A percentile compares a stretch with the other conserved stretches of the same genome.
These are phyloP conservation scores for Lycocorax pyrrhopterus DNA, from an alignment of 2,113 vertebrate species.

Conservation along the genomic window DNA sequence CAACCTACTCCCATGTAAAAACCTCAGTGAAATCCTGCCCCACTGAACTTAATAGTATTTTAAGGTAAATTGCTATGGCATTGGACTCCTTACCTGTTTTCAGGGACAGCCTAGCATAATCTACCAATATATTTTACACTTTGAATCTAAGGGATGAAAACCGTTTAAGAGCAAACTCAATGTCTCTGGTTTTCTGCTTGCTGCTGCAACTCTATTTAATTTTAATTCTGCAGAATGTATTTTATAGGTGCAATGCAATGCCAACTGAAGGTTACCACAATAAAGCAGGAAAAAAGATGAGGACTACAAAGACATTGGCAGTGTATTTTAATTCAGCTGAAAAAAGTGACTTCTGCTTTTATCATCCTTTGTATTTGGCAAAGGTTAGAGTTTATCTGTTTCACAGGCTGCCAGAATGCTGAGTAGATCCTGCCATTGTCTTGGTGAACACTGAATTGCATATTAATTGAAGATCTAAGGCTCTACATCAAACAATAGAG, in stretches of 20 bases:
- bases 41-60: neutral
- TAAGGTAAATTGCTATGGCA: neutral
- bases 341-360: conserved; percentile 3
- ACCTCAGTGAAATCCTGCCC: neutral
- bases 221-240: neutral
- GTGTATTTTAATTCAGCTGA: conserved; percentile 9
- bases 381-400: conserved; percentile 27
- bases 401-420: conserved; percentile 34
- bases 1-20: neutral
- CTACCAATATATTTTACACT: neutral
- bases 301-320: neutral
- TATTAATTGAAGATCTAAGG: conserved; percentile 49
- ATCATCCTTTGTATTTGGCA: conserved; percentile 27
- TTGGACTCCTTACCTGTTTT: neutral
- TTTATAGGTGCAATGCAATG: neutral
- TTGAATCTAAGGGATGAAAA: neutral
- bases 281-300: conserved; percentile 12
- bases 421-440: conserved; percentile 17
- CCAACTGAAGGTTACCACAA: conserved; percentile 23
- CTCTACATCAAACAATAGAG: conserved; percentile 25
- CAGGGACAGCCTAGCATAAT: neutral
- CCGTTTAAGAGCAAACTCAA: neutral
- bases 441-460: conserved; percentile 28
- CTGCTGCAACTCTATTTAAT: neutral
- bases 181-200: neutral